A percentile compares a stretch with the other conserved stretches of the same genome.
These are phyloP conservation scores for Agrypnia vestita DNA, from an alignment of 1,140 invertebrate genomes.

Conservation along the genomic window DNA sequence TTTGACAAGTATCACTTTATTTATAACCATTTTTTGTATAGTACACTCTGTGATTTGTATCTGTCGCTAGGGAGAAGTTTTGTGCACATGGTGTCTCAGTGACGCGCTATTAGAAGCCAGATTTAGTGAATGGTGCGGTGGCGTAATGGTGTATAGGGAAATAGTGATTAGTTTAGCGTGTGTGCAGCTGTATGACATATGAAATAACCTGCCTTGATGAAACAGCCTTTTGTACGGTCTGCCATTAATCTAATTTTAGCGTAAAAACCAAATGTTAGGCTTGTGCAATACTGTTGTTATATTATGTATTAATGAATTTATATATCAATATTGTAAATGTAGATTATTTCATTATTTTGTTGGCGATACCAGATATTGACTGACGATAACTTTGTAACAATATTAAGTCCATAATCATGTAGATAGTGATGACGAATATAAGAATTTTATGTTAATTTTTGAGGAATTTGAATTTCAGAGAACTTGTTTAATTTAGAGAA, in stretches of 20 bases:
- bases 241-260: slow-evolving; percentile 60
- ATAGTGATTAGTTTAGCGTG: slow-evolving; percentile 36
- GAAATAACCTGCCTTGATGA: slow-evolving; percentile 57
- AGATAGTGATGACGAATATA: slow-evolving; percentile 20
- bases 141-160: slow-evolving; percentile 42
- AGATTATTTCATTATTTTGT: slow-evolving; percentile 36
- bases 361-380: background rate
- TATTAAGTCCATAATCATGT: slow-evolving; percentile 9
- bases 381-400: slow-evolving; percentile 27
- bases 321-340: slow-evolving; percentile 31
- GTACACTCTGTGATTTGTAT: slow-evolving; percentile 56
- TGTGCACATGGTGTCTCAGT: background rate
- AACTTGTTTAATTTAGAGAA: slow-evolving; percentile 36
- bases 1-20: slow-evolving; percentile 4
- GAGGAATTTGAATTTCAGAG: slow-evolving; percentile 49
- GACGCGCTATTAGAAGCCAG: no score
- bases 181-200: slow-evolving; percentile 53
- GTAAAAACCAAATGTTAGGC: slow-evolving; percentile 60
- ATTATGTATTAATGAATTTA: slow-evolving; percentile 47
- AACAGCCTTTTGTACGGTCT: slow-evolving; percentile 59
- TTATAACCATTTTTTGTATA: slow-evolving; percentile 42
- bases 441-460: slow-evolving; percentile 41
- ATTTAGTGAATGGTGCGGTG: background rate
- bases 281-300: slow-evolving; percentile 60
- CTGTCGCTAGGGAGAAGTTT: no score